Percentiles rank a stretch among this genome's conserved stretches.
These are phyloP conservation scores for Agonum fuliginosum DNA, from an alignment of 2,888 invertebrate species.

Conservation along the genomic window DNA sequence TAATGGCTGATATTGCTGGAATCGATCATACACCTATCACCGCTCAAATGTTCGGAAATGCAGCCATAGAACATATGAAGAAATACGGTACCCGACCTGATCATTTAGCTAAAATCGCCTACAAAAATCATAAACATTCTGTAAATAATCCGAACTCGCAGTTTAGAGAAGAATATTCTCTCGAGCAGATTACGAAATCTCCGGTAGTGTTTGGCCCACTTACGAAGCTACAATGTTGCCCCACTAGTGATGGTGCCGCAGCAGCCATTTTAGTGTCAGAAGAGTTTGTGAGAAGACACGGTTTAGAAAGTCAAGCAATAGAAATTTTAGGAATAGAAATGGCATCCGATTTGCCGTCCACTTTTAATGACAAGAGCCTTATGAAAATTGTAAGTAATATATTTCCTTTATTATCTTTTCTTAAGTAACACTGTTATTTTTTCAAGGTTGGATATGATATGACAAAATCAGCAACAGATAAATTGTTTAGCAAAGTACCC, in stretches of 20 bases:
- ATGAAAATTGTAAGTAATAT: slow-evolving; percentile 80
- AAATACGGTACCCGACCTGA: slow-evolving; percentile 94
- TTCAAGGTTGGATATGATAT: slow-evolving; percentile 90
- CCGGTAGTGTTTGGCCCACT: slow-evolving; percentile 93
- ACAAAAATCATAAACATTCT: slow-evolving; percentile 98
- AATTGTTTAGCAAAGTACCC: slow-evolving; percentile 84
- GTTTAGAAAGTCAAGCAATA: slow-evolving; percentile 89
- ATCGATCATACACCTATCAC: slow-evolving; percentile 90
- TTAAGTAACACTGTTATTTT: slow-evolving; percentile 61
- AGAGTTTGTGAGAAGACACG: slow-evolving; percentile 89
- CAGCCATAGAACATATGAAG: slow-evolving; percentile 96
- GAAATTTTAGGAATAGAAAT: slow-evolving; percentile 98
- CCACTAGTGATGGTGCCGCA: slow-evolving; percentile 98
- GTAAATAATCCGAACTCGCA: slow-evolving; percentile 98
- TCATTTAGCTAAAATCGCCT: slow-evolving; percentile 98
- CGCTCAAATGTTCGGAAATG: slow-evolving; percentile 97
- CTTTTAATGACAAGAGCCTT: slow-evolving; percentile 88
- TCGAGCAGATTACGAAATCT: slow-evolving; percentile 92
- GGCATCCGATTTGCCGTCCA: slow-evolving; percentile 91
- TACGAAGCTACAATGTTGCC: slow-evolving; percentile 98
- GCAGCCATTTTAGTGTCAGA: slow-evolving; percentile 95
- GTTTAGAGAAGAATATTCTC: slow-evolving; percentile 91
- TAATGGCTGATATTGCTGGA: slow-evolving; percentile 89
- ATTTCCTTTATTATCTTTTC: too few relatives aligned
- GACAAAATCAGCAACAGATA: slow-evolving; percentile 88